Evolutionary conservation across 1,140 invertebrate species (phyloP).

Genomic region (Bombus confusus): DNA sequence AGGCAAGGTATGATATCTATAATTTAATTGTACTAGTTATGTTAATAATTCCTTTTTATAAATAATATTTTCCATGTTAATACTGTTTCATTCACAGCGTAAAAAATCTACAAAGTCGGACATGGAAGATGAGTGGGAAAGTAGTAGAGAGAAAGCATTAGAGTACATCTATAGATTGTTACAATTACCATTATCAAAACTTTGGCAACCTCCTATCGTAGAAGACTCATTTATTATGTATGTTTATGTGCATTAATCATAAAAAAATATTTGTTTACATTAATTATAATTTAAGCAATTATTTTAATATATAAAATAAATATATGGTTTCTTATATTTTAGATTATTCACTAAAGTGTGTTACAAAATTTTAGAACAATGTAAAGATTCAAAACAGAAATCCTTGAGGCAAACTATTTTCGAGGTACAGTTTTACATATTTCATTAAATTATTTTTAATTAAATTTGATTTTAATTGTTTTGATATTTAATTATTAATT

Average conservation of each 20-base stretch:
- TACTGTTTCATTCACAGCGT: conserved; percentile 57
- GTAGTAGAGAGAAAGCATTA: conserved; percentile 84
- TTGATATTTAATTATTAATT: background rate
- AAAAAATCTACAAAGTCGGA: conserved; percentile 76
- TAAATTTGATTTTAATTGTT: background rate
- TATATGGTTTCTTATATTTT: conserved; percentile 63
- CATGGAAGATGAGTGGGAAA: conserved; percentile 84
- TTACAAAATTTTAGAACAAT: conserved; percentile 89
- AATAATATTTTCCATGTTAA: conserved; percentile 21
- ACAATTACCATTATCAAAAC: conserved; percentile 87
- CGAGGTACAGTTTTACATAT: conserved; percentile 67
- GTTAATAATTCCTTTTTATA: background rate
- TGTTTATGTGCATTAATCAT: conserved; percentile 63
- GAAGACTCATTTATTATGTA: conserved; percentile 94
- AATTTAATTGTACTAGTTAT: conserved; percentile 19
- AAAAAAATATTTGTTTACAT: background rate
- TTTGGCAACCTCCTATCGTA: conserved; percentile 92
- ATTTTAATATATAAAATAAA: conserved; percentile 29
- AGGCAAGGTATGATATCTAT: conserved; percentile 70
- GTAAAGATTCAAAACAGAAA: conserved; percentile 85
- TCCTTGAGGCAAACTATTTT: conserved; percentile 86
- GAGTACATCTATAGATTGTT: conserved; percentile 86
- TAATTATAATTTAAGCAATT: background rate
- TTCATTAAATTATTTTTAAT: conserved; percentile 22
- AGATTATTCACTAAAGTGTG: conserved; percentile 87